Evolutionary conservation across 2,888 invertebrate genomes (phyloP).

Genomic region (Zeuzera pyrina): DNA sequence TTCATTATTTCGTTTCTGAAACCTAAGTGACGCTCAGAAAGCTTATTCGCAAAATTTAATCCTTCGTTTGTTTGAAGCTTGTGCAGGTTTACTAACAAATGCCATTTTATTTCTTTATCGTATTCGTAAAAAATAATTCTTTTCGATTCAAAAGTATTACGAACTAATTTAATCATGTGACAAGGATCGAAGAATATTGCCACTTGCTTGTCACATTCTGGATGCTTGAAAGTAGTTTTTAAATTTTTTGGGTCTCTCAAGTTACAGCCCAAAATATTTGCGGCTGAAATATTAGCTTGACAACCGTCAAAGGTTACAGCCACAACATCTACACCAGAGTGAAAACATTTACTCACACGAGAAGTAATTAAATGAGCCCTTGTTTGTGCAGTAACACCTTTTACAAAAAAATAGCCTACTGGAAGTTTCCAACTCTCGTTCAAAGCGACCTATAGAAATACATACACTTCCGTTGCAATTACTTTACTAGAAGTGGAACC

Average conservation of each 20-base stretch:
- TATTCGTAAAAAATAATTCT: conserved; percentile 4
- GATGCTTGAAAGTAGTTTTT: conserved; percentile 5
- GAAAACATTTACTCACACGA: conserved; percentile 6
- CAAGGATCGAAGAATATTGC: conserved; percentile 7
- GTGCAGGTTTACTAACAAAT: conserved; percentile 4
- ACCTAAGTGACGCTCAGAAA: not conserved
- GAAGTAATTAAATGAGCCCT: conserved; percentile 6
- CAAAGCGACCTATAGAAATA: conserved; percentile 12
- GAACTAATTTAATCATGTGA: conserved; percentile 11
- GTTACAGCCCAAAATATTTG: conserved; percentile 7
- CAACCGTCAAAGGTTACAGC: conserved; percentile 6
- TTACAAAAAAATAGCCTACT: conserved; percentile 10
- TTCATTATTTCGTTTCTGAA: conserved; percentile 6
- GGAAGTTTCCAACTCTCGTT: conserved; percentile 14
- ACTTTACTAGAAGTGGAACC: conserved; percentile 3
- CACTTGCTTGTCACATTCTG: conserved; percentile 4
- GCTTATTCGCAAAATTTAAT: conserved; percentile 1
- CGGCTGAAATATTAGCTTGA: conserved; percentile 3
- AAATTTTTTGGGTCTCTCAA: conserved; percentile 1
- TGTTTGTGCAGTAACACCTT: conserved; percentile 4
- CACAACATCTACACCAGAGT: conserved; percentile 7
- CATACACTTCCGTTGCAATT: conserved; percentile 14
- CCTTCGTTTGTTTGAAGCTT: not conserved
- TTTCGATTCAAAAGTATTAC: conserved; percentile 10
- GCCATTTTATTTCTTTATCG: conserved; percentile 5